Evolutionary conservation across 1,140 invertebrate species (phyloP), one percentile per base, ranked within the genome.

Genomic region (Pissodes strobi): DNA sequence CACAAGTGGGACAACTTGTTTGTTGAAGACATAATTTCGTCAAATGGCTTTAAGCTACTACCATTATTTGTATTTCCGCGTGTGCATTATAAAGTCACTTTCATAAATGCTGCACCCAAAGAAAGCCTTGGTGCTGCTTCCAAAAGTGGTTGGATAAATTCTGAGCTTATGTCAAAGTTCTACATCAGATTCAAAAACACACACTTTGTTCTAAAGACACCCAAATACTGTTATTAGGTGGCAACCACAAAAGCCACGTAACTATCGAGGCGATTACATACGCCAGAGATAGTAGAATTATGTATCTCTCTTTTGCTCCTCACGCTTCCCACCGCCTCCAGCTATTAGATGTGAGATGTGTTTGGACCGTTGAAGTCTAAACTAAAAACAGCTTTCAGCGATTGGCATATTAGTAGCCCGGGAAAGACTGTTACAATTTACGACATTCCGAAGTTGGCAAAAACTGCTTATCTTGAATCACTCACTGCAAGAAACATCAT

Each of bases 91-190:
- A 74, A 78, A 19, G 70, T 79, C 15, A 67, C 76, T 41, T 79
- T 82, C 48, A 58, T 69, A 13, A 18, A 57, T 17, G 66, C 60
- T 39, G 65, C 57, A 10, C 66, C 79, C 10, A 67, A 71, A 56
- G 80, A 81, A 64, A 75, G 74, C 51, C 64, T 78, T 23, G 81
- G 80, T 48, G 68, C 69, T 38, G 77, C 79, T 5, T 75, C 76
- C 69, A 69, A 27, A 56, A 78, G 70, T 70, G 82, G 81, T 2
- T 83, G 81, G 25, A 27, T 52, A 27, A 52, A 18, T 53, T 1
- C 2, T 34, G 25, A 53, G 1, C 30, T 53, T 27, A 5, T 81
- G 25, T 27, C 9, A 27, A 3, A 27, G 25, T 27, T 5, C 9
- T 27, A 61, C 77, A 58, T 15, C 53, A 59, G 76, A 80, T 71